Conservation (phyloP, 1,140 invertebrate species). For the Cydia pomonella region DNA sequence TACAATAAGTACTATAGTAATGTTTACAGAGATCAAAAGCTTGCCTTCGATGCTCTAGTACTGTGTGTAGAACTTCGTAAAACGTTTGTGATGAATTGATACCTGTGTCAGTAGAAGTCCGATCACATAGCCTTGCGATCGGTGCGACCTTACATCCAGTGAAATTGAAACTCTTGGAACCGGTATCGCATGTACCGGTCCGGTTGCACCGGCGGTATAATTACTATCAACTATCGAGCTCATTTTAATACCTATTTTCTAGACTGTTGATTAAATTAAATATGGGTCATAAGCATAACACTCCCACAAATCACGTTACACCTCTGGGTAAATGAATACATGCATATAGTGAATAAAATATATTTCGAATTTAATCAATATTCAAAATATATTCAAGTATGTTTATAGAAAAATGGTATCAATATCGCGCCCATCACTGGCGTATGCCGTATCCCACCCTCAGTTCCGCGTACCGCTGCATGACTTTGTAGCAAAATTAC, state of each 20-base stretch:
- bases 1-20: too few relatives aligned
- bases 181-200: constrained; percentile 56
- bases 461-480: constrained; percentile 46
- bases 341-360: background rate
- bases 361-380: background rate
- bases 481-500: constrained; percentile 52
- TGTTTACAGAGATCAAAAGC: too few relatives aligned
- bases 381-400: background rate
- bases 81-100: background rate
- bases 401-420: background rate
- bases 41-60: background rate
- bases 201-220: constrained; percentile 50
- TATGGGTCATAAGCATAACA: background rate
- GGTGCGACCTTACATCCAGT: constrained; percentile 71
- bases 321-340: background rate
- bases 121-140: constrained; percentile 70
- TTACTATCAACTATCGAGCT: constrained; percentile 33
- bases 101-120: constrained; percentile 45
- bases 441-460: constrained; percentile 42
- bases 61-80: background rate
- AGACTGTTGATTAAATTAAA: background rate
- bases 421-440: constrained; percentile 34
- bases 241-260: constrained; percentile 43
- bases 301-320: background rate
- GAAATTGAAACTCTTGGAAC: constrained; percentile 65